A percentile compares a stretch with the other conserved stretches of the same genome.
These are phyloP conservation scores for Tetranychus urticae DNA, from an alignment of 1,140 invertebrate genomes.

Conservation along the genomic window DNA sequence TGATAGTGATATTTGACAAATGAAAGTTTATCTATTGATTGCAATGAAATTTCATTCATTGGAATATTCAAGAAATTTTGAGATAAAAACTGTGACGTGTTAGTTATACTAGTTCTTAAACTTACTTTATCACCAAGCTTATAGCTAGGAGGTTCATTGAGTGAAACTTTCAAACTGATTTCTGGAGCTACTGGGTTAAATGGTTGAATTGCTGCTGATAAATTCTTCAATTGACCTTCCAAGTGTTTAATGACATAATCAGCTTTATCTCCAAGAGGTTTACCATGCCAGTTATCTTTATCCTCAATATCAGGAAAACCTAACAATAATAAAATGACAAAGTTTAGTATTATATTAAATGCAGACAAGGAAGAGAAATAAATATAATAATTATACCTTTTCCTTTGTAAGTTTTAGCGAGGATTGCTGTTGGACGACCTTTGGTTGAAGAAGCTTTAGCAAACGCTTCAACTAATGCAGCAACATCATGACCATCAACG, in stretches of 20 bases:
- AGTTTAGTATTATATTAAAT: background rate
- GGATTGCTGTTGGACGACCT: slow-evolving; percentile 66
- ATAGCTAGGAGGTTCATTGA: slow-evolving; percentile 65
- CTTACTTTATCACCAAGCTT: slow-evolving; percentile 29
- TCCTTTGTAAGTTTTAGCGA: slow-evolving; percentile 92
- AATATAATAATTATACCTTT: slow-evolving; percentile 27
- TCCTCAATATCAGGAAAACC: slow-evolving; percentile 48
- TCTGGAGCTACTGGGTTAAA: slow-evolving; percentile 37
- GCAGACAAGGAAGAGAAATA: background rate
- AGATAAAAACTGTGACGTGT: no score
- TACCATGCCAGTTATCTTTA: slow-evolving; percentile 88
- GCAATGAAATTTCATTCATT: no score
- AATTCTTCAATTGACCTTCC: background rate
- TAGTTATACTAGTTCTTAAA: background rate
- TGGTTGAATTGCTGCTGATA: slow-evolving; percentile 30
- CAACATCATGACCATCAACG: slow-evolving; percentile 88
- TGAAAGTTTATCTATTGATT: no score
- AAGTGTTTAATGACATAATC: slow-evolving; percentile 28
- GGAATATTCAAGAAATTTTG: no score
- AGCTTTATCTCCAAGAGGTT: slow-evolving; percentile 60
- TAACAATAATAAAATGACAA: background rate
- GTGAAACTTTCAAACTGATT: slow-evolving; percentile 43
- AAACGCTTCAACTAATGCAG: slow-evolving; percentile 63
- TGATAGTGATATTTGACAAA: no score
- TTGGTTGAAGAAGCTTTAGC: slow-evolving; percentile 42